Evolutionary conservation across 2,797 vertebrate species (phyloP).

Genomic region (Podarcis siculus): DNA sequence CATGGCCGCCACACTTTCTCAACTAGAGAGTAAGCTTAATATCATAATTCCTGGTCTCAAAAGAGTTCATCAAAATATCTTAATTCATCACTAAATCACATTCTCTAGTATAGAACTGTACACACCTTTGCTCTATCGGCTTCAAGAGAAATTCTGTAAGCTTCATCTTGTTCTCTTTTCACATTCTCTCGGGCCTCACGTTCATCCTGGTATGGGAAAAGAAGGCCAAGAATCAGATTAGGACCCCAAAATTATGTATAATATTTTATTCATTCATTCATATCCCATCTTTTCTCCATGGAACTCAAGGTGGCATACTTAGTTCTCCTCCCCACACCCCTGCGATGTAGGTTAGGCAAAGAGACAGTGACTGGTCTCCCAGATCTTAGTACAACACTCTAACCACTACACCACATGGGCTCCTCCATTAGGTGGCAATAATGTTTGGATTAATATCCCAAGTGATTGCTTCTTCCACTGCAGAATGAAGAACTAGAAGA

Average conservation of each 20-base stretch:
- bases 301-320: too few species aligned
- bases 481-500: neutral
- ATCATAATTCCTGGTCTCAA: neutral
- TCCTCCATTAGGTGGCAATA: neutral
- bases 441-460: neutral
- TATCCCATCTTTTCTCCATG: too few species aligned
- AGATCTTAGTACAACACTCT: too few species aligned
- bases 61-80: neutral
- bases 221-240: neutral
- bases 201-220: conserved; percentile 84
- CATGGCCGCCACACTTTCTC: neutral
- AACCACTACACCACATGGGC: too few species aligned
- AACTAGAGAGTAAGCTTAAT: neutral
- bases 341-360: too few species aligned
- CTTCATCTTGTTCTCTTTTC: conserved; percentile 98
- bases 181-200: conserved; percentile 97
- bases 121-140: conserved; percentile 97
- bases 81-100: neutral
- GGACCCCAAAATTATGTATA: accelerated
- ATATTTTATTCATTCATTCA: neutral
- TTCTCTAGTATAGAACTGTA: neutral
- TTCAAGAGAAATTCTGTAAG: conserved; percentile 95
- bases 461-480: accelerated
- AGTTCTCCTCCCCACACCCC: too few species aligned
- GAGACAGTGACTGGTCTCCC: too few species aligned